Evolutionary conservation across 2,113 vertebrate species (phyloP).

Genomic region (Lipotes vexillifer): DNA sequence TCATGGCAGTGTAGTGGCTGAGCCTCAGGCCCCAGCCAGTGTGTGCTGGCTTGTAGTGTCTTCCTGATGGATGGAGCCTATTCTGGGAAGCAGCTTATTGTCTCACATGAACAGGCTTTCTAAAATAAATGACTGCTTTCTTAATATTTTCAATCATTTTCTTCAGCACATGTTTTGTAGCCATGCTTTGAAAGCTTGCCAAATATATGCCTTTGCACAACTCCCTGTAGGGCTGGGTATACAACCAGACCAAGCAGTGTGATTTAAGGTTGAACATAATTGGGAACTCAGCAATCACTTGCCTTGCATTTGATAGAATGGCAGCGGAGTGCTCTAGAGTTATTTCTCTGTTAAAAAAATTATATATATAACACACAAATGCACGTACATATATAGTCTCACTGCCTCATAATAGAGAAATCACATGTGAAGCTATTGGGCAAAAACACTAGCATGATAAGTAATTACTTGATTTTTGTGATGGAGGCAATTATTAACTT

Average conservation of each 20-base stretch:
- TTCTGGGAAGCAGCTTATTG: slow-evolving; percentile 68
- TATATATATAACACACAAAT: neutral
- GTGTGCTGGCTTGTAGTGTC: neutral
- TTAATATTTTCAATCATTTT: slow-evolving; percentile 74
- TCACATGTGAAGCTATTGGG: neutral
- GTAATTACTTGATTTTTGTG: neutral
- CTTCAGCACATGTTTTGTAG: slow-evolving; percentile 70
- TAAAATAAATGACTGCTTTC: slow-evolving; percentile 69
- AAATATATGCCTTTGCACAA: slow-evolving; percentile 64
- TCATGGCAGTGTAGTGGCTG: neutral
- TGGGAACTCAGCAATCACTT: slow-evolving; percentile 69
- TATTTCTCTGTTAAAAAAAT: slow-evolving; percentile 56
- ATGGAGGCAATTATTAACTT: neutral
- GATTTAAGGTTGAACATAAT: slow-evolving; percentile 71
- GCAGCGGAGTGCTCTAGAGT: slow-evolving; percentile 44
- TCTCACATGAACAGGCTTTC: slow-evolving; percentile 63
- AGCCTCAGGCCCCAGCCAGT: slow-evolving; percentile 19
- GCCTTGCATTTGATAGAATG: slow-evolving; percentile 61
- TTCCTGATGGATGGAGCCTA: slow-evolving; percentile 61
- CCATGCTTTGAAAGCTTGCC: slow-evolving; percentile 68
- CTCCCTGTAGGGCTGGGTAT: slow-evolving; percentile 57
- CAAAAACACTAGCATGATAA: neutral
- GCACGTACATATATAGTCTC: neutral
- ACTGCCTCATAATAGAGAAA: neutral
- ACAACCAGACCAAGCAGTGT: slow-evolving; percentile 56